Percentiles rank a stretch among this genome's conserved stretches.
phyloP scores from a whole-genome alignment of 1,140 invertebrate genomes.

The Pogonomyrmex barbatus region DNA sequence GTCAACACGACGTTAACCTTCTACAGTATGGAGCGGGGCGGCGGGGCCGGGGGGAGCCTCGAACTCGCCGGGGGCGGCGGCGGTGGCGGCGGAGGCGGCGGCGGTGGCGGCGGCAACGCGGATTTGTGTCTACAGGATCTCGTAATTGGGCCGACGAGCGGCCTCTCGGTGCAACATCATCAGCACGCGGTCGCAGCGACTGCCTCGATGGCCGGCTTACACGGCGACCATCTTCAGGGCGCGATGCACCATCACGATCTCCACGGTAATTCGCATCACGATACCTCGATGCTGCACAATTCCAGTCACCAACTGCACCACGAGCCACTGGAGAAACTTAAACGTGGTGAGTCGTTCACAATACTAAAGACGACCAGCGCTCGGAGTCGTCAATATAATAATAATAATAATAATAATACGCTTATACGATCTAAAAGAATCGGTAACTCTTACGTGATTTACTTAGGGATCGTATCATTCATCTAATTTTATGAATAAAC shows the following conservation, averaged over 20 bases:
- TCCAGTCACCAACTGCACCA: conserved; percentile 88
- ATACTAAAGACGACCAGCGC: conserved; percentile 49
- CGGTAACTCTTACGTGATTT: neutral
- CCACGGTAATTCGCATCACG: conserved; percentile 87
- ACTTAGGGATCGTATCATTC: neutral
- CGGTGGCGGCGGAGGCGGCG: conserved; percentile 88
- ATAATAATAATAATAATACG: neutral
- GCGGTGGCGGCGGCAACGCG: conserved; percentile 88
- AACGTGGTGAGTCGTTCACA: conserved; percentile 90
- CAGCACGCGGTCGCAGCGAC: conserved; percentile 88
- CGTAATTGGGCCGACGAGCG: conserved; percentile 86
- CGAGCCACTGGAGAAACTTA: conserved; percentile 93
- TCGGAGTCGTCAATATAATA: neutral
- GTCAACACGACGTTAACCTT: conserved; percentile 86
- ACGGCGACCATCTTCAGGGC: conserved; percentile 84
- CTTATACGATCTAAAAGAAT: neutral
- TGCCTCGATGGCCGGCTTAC: conserved; percentile 89
- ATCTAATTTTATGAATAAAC: neutral
- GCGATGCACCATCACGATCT: conserved; percentile 88
- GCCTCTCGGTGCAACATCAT: conserved; percentile 86
- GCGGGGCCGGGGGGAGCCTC: conserved; percentile 85
- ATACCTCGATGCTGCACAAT: conserved; percentile 85
- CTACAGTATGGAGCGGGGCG: conserved; percentile 85
- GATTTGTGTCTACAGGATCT: conserved; percentile 91
- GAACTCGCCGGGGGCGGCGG: conserved; percentile 86